These are phyloP conservation scores for Pipa parva DNA, from an alignment of 2,113 vertebrate genomes.

Conservation along the genomic window DNA sequence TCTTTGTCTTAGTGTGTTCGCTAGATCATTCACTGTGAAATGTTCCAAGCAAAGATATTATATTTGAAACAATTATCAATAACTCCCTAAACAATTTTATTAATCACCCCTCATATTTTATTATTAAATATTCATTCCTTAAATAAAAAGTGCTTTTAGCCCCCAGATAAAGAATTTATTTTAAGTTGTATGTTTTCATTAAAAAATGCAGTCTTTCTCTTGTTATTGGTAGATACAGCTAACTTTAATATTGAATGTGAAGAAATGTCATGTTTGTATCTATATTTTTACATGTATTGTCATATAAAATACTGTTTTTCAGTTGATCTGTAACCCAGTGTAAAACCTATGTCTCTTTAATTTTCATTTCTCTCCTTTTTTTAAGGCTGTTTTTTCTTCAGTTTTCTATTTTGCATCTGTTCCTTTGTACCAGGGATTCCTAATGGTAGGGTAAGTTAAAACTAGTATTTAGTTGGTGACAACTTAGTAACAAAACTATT, in stretches of 20 bases:
- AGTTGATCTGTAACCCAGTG: not conserved
- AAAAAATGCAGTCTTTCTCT: too few relatives aligned
- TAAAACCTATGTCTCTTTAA: conserved; percentile 23
- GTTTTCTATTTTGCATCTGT: conserved; percentile 96
- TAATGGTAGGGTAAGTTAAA: conserved; percentile 91
- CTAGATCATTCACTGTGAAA: too few relatives aligned
- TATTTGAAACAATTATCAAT: too few relatives aligned
- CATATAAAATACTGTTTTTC: conserved; percentile 3
- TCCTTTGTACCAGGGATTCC: conserved; percentile 96
- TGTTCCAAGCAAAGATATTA: too few relatives aligned
- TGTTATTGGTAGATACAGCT: too few relatives aligned
- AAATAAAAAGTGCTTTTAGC: too few relatives aligned
- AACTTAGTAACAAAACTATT: not conserved
- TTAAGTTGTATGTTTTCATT: not conserved
- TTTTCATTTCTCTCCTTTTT: conserved; percentile 38
- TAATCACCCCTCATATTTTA: too few relatives aligned
- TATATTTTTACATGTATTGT: not conserved
- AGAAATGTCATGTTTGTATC: not conserved
- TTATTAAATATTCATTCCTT: too few relatives aligned
- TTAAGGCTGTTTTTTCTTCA: conserved; percentile 93
- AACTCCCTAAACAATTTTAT: too few relatives aligned
- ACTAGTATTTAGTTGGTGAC: conserved; percentile 5
- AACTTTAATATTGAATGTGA: too few relatives aligned
- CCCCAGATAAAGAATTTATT: too few relatives aligned
- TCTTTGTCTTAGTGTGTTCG: too few relatives aligned